Evolutionary conservation across 1,140 invertebrate genomes (phyloP).

Genomic region (Hypsibius dujardini): DNA sequence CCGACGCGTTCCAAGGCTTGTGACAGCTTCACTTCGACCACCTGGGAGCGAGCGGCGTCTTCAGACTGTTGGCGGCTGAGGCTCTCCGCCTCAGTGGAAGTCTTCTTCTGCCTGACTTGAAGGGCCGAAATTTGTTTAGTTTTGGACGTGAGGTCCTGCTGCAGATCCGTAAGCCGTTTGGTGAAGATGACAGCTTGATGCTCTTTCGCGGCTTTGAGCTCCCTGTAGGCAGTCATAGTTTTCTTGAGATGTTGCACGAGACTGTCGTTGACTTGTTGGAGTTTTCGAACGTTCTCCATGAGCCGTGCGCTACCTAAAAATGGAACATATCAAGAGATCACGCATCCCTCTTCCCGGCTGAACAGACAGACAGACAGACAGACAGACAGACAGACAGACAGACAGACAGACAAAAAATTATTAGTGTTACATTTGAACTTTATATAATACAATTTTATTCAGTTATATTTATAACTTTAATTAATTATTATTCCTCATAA

Average conservation of each 20-base stretch:
- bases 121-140: not conserved
- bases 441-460: not conserved
- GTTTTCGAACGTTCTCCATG: not conserved
- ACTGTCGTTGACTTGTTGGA: not conserved
- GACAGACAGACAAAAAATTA: not conserved
- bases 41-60: not conserved
- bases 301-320: slow-evolving; percentile 1
- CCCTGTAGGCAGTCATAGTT: not conserved
- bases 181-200: not conserved
- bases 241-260: not conserved
- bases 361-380: too few species aligned
- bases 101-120: not conserved
- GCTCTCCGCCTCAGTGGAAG: not conserved
- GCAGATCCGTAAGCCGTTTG: not conserved
- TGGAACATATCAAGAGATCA: too few species aligned
- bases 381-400: too few species aligned
- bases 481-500: slow-evolving; percentile 2
- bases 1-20: not conserved
- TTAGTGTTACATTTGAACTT: not conserved
- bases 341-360: too few species aligned
- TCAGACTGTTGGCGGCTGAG: not conserved
- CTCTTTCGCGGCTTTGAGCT: not conserved
- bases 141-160: not conserved
- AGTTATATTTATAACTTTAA: slow-evolving; percentile 1
- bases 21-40: not conserved